phyloP scores from a whole-genome alignment of 92 coral and sea anemone genomes.

The Palythoa heliodiscus region DNA sequence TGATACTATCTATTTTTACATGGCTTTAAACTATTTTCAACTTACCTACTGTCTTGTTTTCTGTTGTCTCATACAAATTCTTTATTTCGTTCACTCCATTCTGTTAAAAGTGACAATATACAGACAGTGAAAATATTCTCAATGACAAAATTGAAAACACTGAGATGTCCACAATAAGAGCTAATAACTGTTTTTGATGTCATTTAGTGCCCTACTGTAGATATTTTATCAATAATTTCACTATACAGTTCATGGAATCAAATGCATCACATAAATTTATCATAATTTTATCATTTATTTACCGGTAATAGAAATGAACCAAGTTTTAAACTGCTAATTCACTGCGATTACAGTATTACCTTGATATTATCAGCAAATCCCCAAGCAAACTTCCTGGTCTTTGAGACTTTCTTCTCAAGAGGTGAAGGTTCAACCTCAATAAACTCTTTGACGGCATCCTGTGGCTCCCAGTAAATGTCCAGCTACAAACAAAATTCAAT shows the following conservation, averaged over 20 bases:
- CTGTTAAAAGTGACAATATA: slow-evolving; percentile 20
- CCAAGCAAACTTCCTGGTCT: slow-evolving; percentile 73
- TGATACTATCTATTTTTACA: not conserved
- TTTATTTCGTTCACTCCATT: slow-evolving; percentile 34
- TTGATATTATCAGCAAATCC: slow-evolving; percentile 70
- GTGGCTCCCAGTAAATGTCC: slow-evolving; percentile 84
- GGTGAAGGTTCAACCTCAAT: slow-evolving; percentile 55
- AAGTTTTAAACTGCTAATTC: not conserved
- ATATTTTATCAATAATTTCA: too few species aligned
- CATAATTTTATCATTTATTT: too few species aligned
- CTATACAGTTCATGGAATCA: too few species aligned
- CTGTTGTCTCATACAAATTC: slow-evolving; percentile 21
- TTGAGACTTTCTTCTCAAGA: slow-evolving; percentile 77
- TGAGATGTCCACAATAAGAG: too few species aligned
- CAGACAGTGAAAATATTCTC: not conserved
- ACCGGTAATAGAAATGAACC: too few species aligned
- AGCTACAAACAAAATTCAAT: too few species aligned
- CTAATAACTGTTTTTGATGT: too few species aligned
- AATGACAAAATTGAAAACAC: not conserved
- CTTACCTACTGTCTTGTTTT: slow-evolving; percentile 41
- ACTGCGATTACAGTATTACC: slow-evolving; percentile 40
- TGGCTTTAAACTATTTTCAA: not conserved
- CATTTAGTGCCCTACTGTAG: too few species aligned
- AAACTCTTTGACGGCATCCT: slow-evolving; percentile 35
- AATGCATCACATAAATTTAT: too few species aligned